A percentile compares a stretch with the other conserved stretches of the same genome.
Evolutionary conservation across 2,797 vertebrate genomes (phyloP).

Genomic region (Pogonophryne albipinna): DNA sequence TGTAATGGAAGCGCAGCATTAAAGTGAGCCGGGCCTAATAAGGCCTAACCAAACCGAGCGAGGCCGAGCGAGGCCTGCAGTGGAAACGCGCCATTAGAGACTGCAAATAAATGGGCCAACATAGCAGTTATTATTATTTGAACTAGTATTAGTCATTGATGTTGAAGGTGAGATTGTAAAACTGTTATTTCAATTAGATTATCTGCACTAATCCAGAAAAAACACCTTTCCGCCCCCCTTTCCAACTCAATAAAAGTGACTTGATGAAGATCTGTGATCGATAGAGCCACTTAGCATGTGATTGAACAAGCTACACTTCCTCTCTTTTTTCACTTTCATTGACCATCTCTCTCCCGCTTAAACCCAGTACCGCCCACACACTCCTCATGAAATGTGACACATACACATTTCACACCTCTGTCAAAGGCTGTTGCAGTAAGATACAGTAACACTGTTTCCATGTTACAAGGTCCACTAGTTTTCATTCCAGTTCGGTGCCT

Average conservation of each 20-base stretch:
- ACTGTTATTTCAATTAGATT: background rate
- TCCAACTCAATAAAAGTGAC: slow-evolving; percentile 44
- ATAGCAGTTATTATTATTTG: background rate
- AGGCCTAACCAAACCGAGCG: too few species aligned
- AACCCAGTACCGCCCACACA: slow-evolving; percentile 18
- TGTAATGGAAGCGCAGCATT: too few species aligned
- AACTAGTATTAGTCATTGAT: slow-evolving; percentile 3
- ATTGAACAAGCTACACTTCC: slow-evolving; percentile 48
- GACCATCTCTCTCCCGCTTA: slow-evolving; percentile 8
- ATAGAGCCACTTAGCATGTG: slow-evolving; percentile 61
- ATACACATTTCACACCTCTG: slow-evolving; percentile 41
- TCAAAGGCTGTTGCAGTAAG: slow-evolving; percentile 25
- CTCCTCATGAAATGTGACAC: slow-evolving; percentile 12
- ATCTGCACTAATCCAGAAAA: slow-evolving; percentile 4
- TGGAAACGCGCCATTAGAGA: background rate
- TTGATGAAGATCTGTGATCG: slow-evolving; percentile 63
- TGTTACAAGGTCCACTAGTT: slow-evolving; percentile 51
- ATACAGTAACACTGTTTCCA: slow-evolving; percentile 33
- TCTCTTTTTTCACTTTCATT: slow-evolving; percentile 10
- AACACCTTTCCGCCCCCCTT: slow-evolving; percentile 5
- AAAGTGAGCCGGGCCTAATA: too few species aligned
- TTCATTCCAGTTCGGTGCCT: slow-evolving; percentile 42
- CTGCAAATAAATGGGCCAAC: background rate
- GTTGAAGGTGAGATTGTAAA: too few species aligned
- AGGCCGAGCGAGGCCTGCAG: too few species aligned